These are phyloP conservation scores for Onychomys torridus DNA, from an alignment of 2,797 vertebrate genomes.

Conservation along the genomic window DNA sequence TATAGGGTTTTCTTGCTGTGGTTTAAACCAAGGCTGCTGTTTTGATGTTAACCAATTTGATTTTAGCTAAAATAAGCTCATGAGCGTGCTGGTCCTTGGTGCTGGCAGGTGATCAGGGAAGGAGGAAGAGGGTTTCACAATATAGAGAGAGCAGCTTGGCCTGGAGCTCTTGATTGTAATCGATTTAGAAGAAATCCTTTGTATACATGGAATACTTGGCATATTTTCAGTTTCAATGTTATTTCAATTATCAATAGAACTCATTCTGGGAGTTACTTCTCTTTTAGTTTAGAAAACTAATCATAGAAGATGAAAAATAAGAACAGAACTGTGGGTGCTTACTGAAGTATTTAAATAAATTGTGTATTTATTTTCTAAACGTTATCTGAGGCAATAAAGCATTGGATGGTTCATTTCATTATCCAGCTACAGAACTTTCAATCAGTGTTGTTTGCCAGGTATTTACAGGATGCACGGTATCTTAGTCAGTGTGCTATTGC, in stretches of 20 bases:
- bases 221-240: constrained; percentile 14
- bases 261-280: neutral
- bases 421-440: neutral
- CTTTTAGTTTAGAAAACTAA: neutral
- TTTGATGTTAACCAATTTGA: neutral
- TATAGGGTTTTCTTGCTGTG: neutral
- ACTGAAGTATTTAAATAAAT: neutral
- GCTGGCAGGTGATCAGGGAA: too few relatives aligned
- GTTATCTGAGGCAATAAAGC: neutral
- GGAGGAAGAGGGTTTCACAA: neutral
- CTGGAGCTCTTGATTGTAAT: neutral
- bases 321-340: neutral
- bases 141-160: neutral
- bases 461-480: neutral
- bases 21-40: neutral
- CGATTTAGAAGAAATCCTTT: neutral
- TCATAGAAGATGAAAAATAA: neutral
- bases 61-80: neutral
- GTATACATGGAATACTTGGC: neutral
- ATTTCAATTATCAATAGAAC: constrained; percentile 36
- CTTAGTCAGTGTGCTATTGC: neutral
- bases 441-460: neutral
- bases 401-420: neutral
- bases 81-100: too few relatives aligned
- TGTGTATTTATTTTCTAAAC: neutral